These are phyloP conservation scores for Myzus persicae DNA, from an alignment of 1,140 invertebrate species.

Conservation along the genomic window DNA sequence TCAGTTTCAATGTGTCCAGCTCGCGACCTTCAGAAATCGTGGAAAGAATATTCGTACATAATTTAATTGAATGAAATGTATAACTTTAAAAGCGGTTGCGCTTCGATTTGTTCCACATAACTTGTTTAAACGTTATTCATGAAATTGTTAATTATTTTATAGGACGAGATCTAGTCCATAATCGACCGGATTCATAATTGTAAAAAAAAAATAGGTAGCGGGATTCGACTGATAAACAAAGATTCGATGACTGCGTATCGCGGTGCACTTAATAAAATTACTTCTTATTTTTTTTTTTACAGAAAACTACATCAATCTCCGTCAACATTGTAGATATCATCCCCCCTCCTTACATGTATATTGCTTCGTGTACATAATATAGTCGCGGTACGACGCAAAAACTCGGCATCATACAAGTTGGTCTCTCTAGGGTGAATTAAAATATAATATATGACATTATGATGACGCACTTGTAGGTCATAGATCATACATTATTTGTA, in stretches of 20 bases:
- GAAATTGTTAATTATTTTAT: constrained; percentile 2
- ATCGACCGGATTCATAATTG: background rate
- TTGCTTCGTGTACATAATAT: background rate
- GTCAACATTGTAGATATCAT: background rate
- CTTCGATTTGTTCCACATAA: background rate
- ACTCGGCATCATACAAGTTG: background rate
- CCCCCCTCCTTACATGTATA: background rate
- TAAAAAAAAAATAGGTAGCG: background rate
- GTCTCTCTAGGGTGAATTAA: background rate
- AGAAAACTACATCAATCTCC: background rate
- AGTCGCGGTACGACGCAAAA: background rate
- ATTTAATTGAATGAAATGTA: too few species aligned
- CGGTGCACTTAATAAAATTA: background rate
- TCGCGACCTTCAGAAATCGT: background rate
- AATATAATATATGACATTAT: background rate
- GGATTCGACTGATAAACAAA: background rate
- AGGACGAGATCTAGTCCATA: background rate
- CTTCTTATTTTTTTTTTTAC: background rate
- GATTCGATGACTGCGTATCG: background rate
- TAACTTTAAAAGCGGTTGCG: background rate
- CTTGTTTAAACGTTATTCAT: background rate
- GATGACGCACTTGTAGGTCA: background rate
- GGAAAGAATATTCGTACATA: background rate
- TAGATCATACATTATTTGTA: background rate
- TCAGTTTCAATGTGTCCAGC: background rate